Base-by-base conservation (phyloP, 2,888 invertebrate genomes). In the Tenthredo scrophulariae region DNA sequence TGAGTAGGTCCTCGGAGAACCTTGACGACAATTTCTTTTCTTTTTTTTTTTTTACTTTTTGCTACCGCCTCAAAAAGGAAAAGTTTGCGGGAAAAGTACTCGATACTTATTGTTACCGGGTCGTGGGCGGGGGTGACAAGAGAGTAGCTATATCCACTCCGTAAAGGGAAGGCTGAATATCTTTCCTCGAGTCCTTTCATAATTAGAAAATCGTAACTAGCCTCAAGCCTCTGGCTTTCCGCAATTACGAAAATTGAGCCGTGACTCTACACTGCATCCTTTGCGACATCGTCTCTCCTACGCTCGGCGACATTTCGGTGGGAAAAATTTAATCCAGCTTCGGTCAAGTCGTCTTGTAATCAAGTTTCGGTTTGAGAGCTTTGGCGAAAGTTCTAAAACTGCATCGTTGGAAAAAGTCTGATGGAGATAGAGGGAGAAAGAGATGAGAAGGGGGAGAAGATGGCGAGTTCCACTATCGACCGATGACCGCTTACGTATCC, bases 31-130 rank as follows among this genome's bases (percentile, higher is more conserved):
- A 74, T 37, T 74, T 74, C 43, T 18, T 54, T 37, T 7, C 2
- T 1, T 37, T 37, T 37, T 37, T 37, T 37, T 37, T 4, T 33
- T 33, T 33, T 33, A 0, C 9, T 4, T n/a, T 40, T 72, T 72
- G 1, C 15, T n/a, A 54, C 22, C n/a, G 10, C 43, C 43, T 74
- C 22, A 29, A 43, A 43, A 74, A 74, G n/a, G n/a, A 46, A 46
- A 46, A 46, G 40, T 40, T 70, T n/a, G n/a, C 54, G 7, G 37
- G 10, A 22, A 10, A 40, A 15, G 43, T 43, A 3, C 40, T 43
- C 40, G 72, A 74, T 74, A 74, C 72, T 40, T 74, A 74, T 74
- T 74, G 72, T 74, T 37, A 74, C 72, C 22, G 40, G 72, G 18
- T 37, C 70, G 70, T 7, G 70, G 62, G 26, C 62, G 26, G 62